These are phyloP conservation scores for Drosophila gunungcola DNA, from an alignment of 1,140 invertebrate species.

Conservation along the genomic window DNA sequence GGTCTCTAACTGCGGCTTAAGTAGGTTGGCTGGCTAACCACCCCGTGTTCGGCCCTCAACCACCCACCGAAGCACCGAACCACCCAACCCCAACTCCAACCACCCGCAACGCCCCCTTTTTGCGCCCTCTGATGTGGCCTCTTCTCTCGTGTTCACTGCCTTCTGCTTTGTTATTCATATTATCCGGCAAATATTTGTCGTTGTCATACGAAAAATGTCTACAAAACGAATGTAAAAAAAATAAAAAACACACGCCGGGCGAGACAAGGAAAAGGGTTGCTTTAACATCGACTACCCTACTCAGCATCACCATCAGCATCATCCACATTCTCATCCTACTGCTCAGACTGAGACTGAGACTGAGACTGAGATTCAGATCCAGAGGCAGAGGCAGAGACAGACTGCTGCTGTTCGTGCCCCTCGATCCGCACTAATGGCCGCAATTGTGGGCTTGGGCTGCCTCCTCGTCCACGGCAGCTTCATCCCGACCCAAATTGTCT, in stretches of 20 bases:
- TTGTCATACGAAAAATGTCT: constrained; percentile 81
- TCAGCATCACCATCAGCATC: constrained; percentile 13
- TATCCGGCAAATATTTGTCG: constrained; percentile 82
- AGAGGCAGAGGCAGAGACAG: constrained; percentile 9
- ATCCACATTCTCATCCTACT: neutral
- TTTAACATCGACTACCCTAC: constrained; percentile 45
- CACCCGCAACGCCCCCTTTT: constrained; percentile 10
- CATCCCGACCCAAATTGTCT: constrained; percentile 70
- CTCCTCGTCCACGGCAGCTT: constrained; percentile 11
- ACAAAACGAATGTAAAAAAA: constrained; percentile 42
- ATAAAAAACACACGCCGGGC: constrained; percentile 21
- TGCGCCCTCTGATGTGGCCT: constrained; percentile 28
- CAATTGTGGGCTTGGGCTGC: constrained; percentile 70
- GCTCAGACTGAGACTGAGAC: neutral
- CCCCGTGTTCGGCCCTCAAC: constrained; percentile 37
- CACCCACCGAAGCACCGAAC: constrained; percentile 27
- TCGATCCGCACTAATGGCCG: constrained; percentile 70
- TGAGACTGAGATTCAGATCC: constrained; percentile 11
- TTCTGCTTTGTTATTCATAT: constrained; percentile 79
- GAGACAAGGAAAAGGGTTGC: constrained; percentile 66
- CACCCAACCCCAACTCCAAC: neutral
- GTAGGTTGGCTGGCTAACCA: constrained; percentile 54
- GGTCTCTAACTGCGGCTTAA: constrained; percentile 51
- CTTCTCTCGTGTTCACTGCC: constrained; percentile 42
- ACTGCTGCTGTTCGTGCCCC: constrained; percentile 15